Conservation (phyloP, 2,888 invertebrate species). For the Frankliniella intonsa region DNA sequence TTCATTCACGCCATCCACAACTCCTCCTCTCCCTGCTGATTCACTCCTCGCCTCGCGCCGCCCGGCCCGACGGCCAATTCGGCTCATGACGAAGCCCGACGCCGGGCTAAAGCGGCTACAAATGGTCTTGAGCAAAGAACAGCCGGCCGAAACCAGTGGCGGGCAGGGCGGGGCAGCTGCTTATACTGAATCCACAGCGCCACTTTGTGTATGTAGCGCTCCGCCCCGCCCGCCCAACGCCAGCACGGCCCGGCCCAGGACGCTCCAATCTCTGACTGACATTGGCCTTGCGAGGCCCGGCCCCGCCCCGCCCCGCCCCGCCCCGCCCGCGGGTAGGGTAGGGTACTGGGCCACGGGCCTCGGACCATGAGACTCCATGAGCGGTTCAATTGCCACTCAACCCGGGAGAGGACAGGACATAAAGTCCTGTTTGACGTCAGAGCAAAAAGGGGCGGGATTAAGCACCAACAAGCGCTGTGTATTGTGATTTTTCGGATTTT, state of each 20-base stretch:
- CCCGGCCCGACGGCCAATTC: not conserved
- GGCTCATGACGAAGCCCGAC: not conserved
- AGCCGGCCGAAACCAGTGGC: not conserved
- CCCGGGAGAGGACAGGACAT: not conserved
- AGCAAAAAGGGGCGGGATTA: not conserved
- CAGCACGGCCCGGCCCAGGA: not conserved
- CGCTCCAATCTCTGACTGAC: not conserved
- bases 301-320: too few relatives aligned
- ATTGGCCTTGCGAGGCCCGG: not conserved
- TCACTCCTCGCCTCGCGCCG: not conserved
- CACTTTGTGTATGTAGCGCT: not conserved
- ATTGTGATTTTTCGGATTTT: too few relatives aligned
- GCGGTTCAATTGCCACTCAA: not conserved
- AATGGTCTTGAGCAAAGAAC: not conserved
- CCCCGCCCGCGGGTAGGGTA: not conserved
- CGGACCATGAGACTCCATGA: not conserved
- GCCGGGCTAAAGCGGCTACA: not conserved
- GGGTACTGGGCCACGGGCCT: not conserved
- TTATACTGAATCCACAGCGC: not conserved
- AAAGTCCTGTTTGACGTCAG: not conserved
- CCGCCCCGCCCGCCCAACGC: not conserved
- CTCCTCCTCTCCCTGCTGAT: not conserved
- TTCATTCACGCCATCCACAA: not conserved
- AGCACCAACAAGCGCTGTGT: not conserved
- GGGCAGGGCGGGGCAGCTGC: not conserved